Percentiles rank a stretch among this genome's conserved stretches.
Conservation (phyloP, 2,888 invertebrate genomes). For the Leptopilina myrica region DNA sequence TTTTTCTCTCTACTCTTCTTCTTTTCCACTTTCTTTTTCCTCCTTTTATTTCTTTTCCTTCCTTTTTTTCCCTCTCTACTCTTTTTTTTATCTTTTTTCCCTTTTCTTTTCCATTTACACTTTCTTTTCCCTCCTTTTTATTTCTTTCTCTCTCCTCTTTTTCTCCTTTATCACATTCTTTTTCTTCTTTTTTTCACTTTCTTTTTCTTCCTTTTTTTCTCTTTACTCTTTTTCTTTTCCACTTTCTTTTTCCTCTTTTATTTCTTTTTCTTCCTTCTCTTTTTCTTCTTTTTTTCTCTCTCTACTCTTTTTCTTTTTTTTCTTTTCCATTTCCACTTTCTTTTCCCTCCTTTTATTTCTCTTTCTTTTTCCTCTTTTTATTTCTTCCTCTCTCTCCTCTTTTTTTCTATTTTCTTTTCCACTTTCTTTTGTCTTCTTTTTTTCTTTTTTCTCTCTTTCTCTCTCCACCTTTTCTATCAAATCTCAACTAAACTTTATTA, state of each 20-base stretch:
- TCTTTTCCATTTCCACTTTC: too few relatives aligned
- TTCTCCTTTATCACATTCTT: too few relatives aligned
- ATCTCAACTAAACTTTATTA: slow-evolving; percentile 55
- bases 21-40: background rate
- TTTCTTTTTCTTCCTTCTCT: background rate
- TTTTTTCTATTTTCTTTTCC: background rate
- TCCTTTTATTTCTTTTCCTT: background rate
- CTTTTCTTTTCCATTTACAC: background rate
- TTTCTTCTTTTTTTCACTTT: too few relatives aligned
- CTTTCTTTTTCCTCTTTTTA: too few relatives aligned
- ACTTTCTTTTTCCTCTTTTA: background rate
- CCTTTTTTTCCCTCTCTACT: slow-evolving; percentile 14
- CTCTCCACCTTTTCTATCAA: slow-evolving; percentile 40
- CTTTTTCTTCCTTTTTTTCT: slow-evolving; percentile 9
- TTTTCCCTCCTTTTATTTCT: too few relatives aligned
- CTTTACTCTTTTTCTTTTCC: background rate
- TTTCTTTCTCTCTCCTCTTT: slow-evolving; percentile 31
- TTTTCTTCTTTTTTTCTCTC: background rate
- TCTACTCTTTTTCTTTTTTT: slow-evolving; percentile 8
- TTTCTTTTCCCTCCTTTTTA: background rate
- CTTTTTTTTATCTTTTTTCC: background rate
- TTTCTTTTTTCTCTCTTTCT: slow-evolving; percentile 27
- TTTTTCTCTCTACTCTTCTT: background rate
- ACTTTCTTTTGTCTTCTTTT: too few relatives aligned
- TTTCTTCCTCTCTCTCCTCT: slow-evolving; percentile 27